These are phyloP conservation scores for Pegoplata infirma DNA, from an alignment of 2,888 invertebrate species.

Conservation along the genomic window DNA sequence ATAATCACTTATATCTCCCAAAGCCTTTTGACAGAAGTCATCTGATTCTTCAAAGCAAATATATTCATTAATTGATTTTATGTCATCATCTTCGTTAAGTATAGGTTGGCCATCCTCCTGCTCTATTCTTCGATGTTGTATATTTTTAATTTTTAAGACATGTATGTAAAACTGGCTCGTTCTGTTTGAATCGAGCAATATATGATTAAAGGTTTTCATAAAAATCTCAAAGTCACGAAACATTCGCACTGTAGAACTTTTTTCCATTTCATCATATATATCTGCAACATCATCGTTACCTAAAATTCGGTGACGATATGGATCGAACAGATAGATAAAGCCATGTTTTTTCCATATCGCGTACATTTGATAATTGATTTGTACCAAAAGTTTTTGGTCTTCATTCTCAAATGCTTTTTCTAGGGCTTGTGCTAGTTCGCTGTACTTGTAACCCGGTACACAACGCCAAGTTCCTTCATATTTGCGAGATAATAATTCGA, in stretches of 20 bases:
- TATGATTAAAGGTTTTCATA: slow-evolving; percentile 72
- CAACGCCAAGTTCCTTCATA: slow-evolving; percentile 73
- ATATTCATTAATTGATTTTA: slow-evolving; percentile 71
- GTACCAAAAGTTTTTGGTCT: slow-evolving; percentile 70
- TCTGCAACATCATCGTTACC: slow-evolving; percentile 61
- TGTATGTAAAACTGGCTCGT: slow-evolving; percentile 72
- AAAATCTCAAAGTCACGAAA: slow-evolving; percentile 71
- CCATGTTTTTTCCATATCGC: slow-evolving; percentile 73
- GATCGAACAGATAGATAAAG: slow-evolving; percentile 74
- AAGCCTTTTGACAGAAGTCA: slow-evolving; percentile 68
- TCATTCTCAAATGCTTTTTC: slow-evolving; percentile 65
- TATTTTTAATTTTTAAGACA: slow-evolving; percentile 62
- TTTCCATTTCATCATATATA: slow-evolving; percentile 63
- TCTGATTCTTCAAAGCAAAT: slow-evolving; percentile 71
- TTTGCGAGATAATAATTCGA: slow-evolving; percentile 64
- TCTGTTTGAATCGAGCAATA: slow-evolving; percentile 72
- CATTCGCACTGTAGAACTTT: slow-evolving; percentile 72
- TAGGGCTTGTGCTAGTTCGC: slow-evolving; percentile 69
- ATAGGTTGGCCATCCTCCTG: too few relatives aligned
- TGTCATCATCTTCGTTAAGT: slow-evolving; percentile 56
- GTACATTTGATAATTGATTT: slow-evolving; percentile 74
- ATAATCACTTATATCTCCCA: slow-evolving; percentile 70
- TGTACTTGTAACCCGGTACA: slow-evolving; percentile 70
- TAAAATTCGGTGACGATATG: slow-evolving; percentile 73
- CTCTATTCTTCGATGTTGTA: slow-evolving; percentile 35